Percentiles rank a stretch among this genome's conserved stretches.
These are phyloP conservation scores for Nemurella pictetii DNA, from an alignment of 2,888 invertebrate species.

Conservation along the genomic window DNA sequence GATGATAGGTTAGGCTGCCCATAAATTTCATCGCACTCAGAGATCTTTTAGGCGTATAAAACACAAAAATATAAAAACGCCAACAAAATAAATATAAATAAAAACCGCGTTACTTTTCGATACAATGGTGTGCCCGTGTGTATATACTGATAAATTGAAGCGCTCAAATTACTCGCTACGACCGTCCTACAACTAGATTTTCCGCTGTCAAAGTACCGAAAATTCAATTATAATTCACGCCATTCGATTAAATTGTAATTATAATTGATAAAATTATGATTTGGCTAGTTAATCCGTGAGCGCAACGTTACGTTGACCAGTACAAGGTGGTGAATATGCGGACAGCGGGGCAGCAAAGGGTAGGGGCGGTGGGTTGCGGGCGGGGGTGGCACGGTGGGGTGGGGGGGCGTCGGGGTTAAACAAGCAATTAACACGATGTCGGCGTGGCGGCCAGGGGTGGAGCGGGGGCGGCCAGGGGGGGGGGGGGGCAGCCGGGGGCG, in stretches of 20 bases:
- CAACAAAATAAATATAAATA: no score
- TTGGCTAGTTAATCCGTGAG: conserved; percentile 26
- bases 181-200: background rate
- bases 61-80: no score
- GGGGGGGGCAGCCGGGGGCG: conserved; percentile 17
- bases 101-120: no score
- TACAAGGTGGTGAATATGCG: conserved; percentile 30
- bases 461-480: conserved; percentile 38
- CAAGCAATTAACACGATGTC: conserved; percentile 43
- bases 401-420: conserved; percentile 39
- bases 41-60: no score
- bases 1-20: no score
- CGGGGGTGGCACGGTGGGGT: conserved; percentile 12
- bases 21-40: no score
- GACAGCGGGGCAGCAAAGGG: background rate
- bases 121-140: no score
- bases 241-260: conserved; percentile 29
- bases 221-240: conserved; percentile 3
- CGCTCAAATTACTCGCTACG: background rate
- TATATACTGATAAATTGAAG: no score
- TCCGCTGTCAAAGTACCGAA: background rate
- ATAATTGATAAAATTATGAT: conserved; percentile 29
- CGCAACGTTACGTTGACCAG: conserved; percentile 15
- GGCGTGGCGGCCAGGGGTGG: conserved; percentile 31
- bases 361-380: background rate